These are phyloP conservation scores for Diploptera punctata DNA, from an alignment of 2,888 invertebrate species.

Conservation along the genomic window DNA sequence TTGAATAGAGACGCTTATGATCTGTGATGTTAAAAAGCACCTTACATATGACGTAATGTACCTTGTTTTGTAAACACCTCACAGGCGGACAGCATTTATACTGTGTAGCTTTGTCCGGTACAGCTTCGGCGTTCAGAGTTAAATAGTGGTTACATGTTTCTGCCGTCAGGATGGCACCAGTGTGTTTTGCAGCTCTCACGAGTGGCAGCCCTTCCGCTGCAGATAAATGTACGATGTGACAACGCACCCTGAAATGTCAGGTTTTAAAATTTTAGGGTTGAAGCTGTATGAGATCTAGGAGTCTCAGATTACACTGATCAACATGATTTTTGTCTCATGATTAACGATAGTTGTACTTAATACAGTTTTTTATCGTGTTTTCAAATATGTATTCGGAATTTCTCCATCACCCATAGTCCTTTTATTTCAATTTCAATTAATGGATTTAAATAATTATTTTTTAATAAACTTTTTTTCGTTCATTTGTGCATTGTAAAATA, in stretches of 20 bases:
- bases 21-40: not conserved
- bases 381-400: no score
- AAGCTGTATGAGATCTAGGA: no score
- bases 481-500: no score
- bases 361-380: no score
- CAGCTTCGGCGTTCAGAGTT: constrained; percentile 65
- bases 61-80: constrained; percentile 65
- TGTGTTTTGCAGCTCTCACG: constrained; percentile 61
- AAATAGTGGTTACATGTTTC: constrained; percentile 80
- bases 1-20: not conserved
- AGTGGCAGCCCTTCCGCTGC: constrained; percentile 65
- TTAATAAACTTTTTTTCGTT: no score
- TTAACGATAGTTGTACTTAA: no score
- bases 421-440: no score
- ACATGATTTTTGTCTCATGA: no score
- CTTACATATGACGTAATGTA: constrained; percentile 46
- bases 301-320: no score
- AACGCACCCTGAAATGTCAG: constrained; percentile 55
- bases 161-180: constrained; percentile 66
- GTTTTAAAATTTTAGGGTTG: no score
- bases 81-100: constrained; percentile 79
- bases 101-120: constrained; percentile 68
- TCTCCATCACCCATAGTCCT: no score
- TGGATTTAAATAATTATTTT: no score
- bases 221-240: constrained; percentile 74